phyloP scores from a whole-genome alignment of 2,113 vertebrate species.

The Hemicordylus capensis region DNA sequence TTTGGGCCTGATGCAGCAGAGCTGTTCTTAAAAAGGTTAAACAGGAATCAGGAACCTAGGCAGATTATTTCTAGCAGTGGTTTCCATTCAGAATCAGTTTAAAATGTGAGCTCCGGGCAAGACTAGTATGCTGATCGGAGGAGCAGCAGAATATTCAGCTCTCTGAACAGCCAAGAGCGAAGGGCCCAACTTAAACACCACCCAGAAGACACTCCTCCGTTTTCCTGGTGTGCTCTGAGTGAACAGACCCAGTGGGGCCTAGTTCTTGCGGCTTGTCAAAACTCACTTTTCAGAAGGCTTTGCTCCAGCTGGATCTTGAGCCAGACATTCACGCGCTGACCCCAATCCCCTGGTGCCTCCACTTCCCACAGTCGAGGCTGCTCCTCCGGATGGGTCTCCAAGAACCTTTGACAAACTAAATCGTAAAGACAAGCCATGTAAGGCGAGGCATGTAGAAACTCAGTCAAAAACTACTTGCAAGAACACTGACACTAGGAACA shows the following conservation, averaged over 20 bases:
- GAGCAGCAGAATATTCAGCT: neutral
- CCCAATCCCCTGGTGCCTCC: slow-evolving; percentile 86
- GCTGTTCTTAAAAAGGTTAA: too few relatives aligned
- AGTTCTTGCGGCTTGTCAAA: neutral
- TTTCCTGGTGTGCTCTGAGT: too few relatives aligned
- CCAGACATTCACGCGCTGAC: slow-evolving; percentile 89
- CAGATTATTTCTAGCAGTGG: too few relatives aligned
- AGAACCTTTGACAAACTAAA: slow-evolving; percentile 87
- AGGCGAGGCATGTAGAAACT: neutral
- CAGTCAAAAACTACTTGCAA: neutral
- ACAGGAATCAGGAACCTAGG: neutral
- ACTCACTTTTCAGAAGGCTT: slow-evolving; percentile 67
- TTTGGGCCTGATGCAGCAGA: too few relatives aligned
- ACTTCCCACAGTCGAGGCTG: slow-evolving; percentile 88
- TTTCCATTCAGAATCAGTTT: neutral
- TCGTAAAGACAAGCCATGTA: slow-evolving; percentile 25
- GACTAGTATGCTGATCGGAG: neutral
- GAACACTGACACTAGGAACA: neutral
- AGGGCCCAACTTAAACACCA: neutral
- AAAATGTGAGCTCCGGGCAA: neutral
- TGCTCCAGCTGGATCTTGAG: slow-evolving; percentile 81
- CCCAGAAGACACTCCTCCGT: neutral
- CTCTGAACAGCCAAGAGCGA: neutral
- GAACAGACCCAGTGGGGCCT: too few relatives aligned
- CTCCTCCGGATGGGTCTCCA: slow-evolving; percentile 73